Conservation (phyloP, 2,113 vertebrate genomes). For the Macrotus californicus region DNA sequence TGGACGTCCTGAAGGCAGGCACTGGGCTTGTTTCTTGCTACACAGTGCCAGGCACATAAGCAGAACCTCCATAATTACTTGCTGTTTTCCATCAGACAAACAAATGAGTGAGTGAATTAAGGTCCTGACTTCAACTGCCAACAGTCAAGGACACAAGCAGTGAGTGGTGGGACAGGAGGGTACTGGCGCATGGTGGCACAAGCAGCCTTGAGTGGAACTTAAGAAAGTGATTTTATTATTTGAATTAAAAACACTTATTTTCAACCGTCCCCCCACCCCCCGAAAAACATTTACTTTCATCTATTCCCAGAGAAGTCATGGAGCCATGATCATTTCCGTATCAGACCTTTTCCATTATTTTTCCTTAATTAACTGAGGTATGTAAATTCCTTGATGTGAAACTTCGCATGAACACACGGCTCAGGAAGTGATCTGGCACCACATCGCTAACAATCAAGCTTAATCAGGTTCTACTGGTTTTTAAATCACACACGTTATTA, state of each 20-base stretch:
- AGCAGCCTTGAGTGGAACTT: neutral
- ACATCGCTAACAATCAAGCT: slow-evolving; percentile 60
- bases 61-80: neutral
- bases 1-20: neutral
- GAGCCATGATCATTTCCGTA: slow-evolving; percentile 38
- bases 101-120: neutral
- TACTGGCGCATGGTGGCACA: neutral
- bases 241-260: slow-evolving; percentile 36
- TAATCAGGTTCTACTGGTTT: slow-evolving; percentile 66
- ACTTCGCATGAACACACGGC: slow-evolving; percentile 50
- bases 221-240: slow-evolving; percentile 35
- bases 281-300: neutral
- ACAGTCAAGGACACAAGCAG: neutral
- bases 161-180: neutral
- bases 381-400: slow-evolving; percentile 65
- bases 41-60: neutral
- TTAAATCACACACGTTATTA: slow-evolving; percentile 71
- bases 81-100: neutral
- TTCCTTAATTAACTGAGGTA: slow-evolving; percentile 69
- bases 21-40: neutral
- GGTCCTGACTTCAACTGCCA: neutral
- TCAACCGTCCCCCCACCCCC: neutral
- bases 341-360: slow-evolving; percentile 56
- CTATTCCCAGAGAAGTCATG: slow-evolving; percentile 50
- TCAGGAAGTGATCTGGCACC: slow-evolving; percentile 51